Evolutionary conservation across 2,797 vertebrate species (phyloP).

Genomic region (Manis pentadactyla): DNA sequence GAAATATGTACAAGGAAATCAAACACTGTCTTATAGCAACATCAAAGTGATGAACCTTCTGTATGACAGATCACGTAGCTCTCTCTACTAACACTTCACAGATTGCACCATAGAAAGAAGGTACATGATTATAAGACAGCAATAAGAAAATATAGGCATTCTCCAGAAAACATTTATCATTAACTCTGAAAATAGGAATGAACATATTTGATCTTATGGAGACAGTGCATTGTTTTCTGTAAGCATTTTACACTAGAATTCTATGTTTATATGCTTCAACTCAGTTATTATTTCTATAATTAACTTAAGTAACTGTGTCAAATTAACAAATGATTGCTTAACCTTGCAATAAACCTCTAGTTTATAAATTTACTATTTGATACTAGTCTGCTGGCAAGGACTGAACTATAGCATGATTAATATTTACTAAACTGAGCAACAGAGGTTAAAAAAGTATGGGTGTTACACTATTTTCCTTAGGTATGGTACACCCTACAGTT

Average conservation of each 20-base stretch:
- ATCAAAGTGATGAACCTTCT: conserved; percentile 4
- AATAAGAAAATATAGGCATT: not conserved
- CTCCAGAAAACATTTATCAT: conserved; percentile 32
- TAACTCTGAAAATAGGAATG: conserved; percentile 29
- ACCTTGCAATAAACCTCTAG: not conserved
- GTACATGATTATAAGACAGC: not conserved
- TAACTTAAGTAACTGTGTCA: conserved; percentile 17
- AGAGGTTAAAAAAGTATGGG: not conserved
- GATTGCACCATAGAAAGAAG: not conserved
- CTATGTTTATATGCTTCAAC: not conserved
- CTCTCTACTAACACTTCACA: conserved; percentile 42
- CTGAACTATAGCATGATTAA: conserved; percentile 9
- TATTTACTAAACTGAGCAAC: conserved; percentile 32
- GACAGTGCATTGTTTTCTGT: not conserved
- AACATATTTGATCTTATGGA: not conserved
- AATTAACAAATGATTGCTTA: conserved; percentile 45
- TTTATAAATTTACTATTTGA: conserved; percentile 39
- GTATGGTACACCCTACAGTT: not conserved
- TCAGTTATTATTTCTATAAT: not conserved
- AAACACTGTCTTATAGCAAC: not conserved
- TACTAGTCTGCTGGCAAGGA: not conserved
- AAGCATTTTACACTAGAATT: not conserved
- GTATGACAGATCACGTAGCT: not conserved
- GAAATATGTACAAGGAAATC: conserved; percentile 12
- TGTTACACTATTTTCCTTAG: conserved; percentile 48